These are phyloP conservation scores for Tamandua tetradactyla DNA, from an alignment of 2,797 vertebrate genomes.

Conservation along the genomic window DNA sequence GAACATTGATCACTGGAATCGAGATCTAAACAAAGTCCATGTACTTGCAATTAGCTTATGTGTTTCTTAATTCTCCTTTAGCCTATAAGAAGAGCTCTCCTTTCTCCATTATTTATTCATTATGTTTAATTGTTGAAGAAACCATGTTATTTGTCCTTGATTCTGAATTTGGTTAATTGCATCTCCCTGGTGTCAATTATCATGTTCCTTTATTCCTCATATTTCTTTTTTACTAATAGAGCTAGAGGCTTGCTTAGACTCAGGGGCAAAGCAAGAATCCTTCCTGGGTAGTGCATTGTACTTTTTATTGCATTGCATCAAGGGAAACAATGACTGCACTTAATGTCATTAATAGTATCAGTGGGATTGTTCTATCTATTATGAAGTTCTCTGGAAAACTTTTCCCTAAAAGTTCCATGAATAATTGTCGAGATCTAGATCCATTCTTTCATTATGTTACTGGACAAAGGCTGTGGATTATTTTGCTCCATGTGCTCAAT, in stretches of 20 bases:
- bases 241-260: background rate
- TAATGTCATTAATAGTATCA: background rate
- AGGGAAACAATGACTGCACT: background rate
- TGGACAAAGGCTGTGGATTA: too few relatives aligned
- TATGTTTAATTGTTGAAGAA: background rate
- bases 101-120: background rate
- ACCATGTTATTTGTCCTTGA: background rate
- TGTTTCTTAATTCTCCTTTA: background rate
- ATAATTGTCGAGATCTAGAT: background rate
- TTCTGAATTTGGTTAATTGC: background rate
- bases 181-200: background rate
- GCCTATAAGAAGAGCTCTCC: background rate
- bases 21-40: background rate
- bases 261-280: background rate
- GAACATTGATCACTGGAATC: background rate
- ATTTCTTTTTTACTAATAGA: background rate
- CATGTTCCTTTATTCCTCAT: background rate
- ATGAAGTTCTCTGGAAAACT: background rate
- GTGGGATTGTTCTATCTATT: background rate
- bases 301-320: too few relatives aligned
- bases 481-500: too few relatives aligned
- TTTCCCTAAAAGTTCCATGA: background rate
- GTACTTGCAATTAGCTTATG: background rate
- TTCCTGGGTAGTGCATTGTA: background rate
- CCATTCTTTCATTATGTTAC: background rate